A percentile compares a stretch with the other conserved stretches of the same genome.
These are phyloP conservation scores for Ephialtes manifestator DNA, from an alignment of 2,888 invertebrate species.

Conservation along the genomic window DNA sequence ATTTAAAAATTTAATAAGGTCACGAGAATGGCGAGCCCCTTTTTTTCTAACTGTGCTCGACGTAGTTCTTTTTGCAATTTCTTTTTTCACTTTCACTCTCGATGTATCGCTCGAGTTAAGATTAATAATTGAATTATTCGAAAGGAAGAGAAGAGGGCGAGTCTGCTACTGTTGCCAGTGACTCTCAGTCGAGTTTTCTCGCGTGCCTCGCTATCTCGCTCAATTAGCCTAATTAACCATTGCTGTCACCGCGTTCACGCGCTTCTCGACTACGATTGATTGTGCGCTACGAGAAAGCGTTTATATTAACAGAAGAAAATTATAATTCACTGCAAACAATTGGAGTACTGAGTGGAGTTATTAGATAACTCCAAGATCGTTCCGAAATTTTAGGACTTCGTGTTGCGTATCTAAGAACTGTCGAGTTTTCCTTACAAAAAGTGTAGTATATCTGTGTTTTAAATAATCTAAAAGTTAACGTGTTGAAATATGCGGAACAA, in stretches of 20 bases:
- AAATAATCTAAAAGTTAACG: too few relatives aligned
- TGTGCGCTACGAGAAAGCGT: slow-evolving; percentile 27
- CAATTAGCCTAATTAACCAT: slow-evolving; percentile 77
- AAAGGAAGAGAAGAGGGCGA: slow-evolving; percentile 10
- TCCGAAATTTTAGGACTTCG: too few relatives aligned
- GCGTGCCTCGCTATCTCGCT: slow-evolving; percentile 66
- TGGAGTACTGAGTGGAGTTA: neutral
- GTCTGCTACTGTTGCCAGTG: slow-evolving; percentile 22
- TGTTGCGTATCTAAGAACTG: too few relatives aligned
- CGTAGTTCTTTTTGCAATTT: neutral
- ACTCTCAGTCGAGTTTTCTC: slow-evolving; percentile 24
- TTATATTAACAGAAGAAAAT: neutral
- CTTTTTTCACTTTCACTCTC: slow-evolving; percentile 29
- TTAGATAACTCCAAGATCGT: too few relatives aligned
- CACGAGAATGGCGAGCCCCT: slow-evolving; percentile 11
- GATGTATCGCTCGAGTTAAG: slow-evolving; percentile 34
- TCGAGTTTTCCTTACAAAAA: too few relatives aligned
- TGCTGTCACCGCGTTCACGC: slow-evolving; percentile 59
- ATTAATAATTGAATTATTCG: slow-evolving; percentile 54
- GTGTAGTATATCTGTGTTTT: too few relatives aligned
- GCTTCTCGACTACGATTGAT: slow-evolving; percentile 64
- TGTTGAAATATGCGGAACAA: too few relatives aligned
- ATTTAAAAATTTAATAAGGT: slow-evolving; percentile 22
- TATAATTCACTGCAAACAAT: neutral
- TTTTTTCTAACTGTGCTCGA: neutral